A percentile compares a stretch with the other conserved stretches of the same genome.
Conservation (phyloP, 92 coral and sea anemone species). For the Epizoanthus stellaris region DNA sequence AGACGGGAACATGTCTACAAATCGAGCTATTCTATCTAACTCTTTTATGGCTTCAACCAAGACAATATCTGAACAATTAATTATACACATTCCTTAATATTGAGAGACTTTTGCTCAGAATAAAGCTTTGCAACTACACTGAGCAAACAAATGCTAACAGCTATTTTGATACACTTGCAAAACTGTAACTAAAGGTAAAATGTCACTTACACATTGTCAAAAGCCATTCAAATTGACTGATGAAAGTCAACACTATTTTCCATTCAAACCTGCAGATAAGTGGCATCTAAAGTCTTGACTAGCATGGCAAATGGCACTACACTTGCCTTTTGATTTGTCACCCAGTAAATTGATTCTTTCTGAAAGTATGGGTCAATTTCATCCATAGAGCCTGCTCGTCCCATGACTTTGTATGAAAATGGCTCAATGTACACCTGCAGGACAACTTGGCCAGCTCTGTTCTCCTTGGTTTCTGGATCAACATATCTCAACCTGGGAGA, state of each 20-base stretch:
- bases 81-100: too few relatives aligned
- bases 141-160: too few relatives aligned
- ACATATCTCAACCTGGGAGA: slow-evolving; percentile 76
- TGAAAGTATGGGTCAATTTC: slow-evolving; percentile 97
- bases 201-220: too few relatives aligned
- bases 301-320: slow-evolving; percentile 96
- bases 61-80: too few relatives aligned
- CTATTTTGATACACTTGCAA: too few relatives aligned
- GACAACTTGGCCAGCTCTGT: slow-evolving; percentile 87
- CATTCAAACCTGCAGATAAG: slow-evolving; percentile 65
- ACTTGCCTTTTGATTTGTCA: slow-evolving; percentile 75
- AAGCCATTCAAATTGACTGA: neutral
- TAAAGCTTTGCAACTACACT: too few relatives aligned
- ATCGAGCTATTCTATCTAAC: too few relatives aligned
- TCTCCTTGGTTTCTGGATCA: slow-evolving; percentile 72
- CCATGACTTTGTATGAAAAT: slow-evolving; percentile 89
- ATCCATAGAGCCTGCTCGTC: slow-evolving; percentile 88
- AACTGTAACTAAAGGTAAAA: too few relatives aligned
- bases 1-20: too few relatives aligned
- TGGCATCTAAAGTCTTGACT: slow-evolving; percentile 93
- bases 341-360: slow-evolving; percentile 94
- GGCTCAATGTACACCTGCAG: slow-evolving; percentile 95
- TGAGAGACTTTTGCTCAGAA: too few relatives aligned
- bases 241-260: neutral
- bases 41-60: too few relatives aligned